A percentile compares a stretch with the other conserved stretches of the same genome.
Conservation (phyloP, 2,888 invertebrate species). For the Octonoba sinensis region DNA sequence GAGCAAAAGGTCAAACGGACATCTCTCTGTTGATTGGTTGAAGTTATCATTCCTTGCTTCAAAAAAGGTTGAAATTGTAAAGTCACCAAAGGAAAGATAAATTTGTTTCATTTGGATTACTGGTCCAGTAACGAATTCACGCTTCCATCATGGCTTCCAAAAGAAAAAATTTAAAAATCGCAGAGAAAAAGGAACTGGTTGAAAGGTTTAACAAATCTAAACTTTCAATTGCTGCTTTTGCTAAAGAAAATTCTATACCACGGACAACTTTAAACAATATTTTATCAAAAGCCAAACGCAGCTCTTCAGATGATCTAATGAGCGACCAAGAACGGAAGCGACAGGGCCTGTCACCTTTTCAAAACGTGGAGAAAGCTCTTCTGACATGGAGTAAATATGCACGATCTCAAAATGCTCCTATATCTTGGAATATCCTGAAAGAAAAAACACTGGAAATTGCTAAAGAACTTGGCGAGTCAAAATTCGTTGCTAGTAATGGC, state of each 20-base stretch:
- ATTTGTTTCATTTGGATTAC: too few relatives aligned
- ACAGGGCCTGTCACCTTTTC: conserved; percentile 7
- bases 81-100: too few relatives aligned
- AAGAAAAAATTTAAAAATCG: too few relatives aligned
- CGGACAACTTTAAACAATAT: neutral
- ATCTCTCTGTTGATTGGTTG: too few relatives aligned
- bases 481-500: too few relatives aligned
- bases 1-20: too few relatives aligned
- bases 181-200: too few relatives aligned
- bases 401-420: conserved; percentile 14
- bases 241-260: neutral
- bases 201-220: neutral
- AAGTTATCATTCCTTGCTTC: too few relatives aligned
- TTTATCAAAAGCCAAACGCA: neutral
- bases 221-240: neutral
- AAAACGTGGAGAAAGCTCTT: conserved; percentile 11
- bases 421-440: conserved; percentile 9
- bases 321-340: conserved; percentile 10
- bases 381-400: conserved; percentile 26
- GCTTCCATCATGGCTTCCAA: too few relatives aligned
- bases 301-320: conserved; percentile 10
- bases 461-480: conserved; percentile 12
- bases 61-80: too few relatives aligned
- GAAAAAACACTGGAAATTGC: conserved; percentile 15
- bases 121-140: too few relatives aligned